These are phyloP conservation scores for Anneissia japonica DNA, from an alignment of 35 echinoderm and acorn worm genomes.

Conservation along the genomic window DNA sequence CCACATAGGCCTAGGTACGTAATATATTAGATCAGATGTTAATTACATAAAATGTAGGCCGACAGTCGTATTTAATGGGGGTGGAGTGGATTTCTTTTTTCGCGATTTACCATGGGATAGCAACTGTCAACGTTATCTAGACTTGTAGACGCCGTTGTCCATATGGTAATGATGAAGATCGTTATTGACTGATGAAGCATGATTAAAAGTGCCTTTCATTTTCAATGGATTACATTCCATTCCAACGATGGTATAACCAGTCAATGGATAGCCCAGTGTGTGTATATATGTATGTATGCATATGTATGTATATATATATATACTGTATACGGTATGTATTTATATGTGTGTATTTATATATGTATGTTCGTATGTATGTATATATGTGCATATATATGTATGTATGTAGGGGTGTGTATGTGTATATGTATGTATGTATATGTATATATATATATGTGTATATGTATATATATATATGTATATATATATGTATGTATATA, in stretches of 20 bases:
- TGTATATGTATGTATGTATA: neutral
- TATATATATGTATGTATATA: neutral
- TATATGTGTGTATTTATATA: neutral
- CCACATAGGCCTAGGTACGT: too few relatives aligned
- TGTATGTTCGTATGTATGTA: neutral
- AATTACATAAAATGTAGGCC: too few relatives aligned
- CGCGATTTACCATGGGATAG: too few relatives aligned
- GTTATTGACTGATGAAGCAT: neutral
- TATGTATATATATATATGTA: neutral
- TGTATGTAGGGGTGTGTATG: neutral
- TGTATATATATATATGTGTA: neutral
- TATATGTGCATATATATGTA: neutral
- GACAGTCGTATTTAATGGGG: too few relatives aligned
- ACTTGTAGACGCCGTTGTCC: neutral
- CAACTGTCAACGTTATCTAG: too few relatives aligned
- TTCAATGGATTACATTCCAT: neutral
- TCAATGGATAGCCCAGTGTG: neutral
- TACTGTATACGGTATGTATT: neutral
- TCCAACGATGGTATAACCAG: neutral
- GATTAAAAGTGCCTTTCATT: neutral
- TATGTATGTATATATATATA: neutral
- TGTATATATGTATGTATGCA: neutral
- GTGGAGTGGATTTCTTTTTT: too few relatives aligned
- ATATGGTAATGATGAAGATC: neutral
- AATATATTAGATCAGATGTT: too few relatives aligned